Percentiles rank a stretch among this genome's conserved stretches.
Conservation (phyloP, 2,113 vertebrate genomes). For the Natator depressus region DNA sequence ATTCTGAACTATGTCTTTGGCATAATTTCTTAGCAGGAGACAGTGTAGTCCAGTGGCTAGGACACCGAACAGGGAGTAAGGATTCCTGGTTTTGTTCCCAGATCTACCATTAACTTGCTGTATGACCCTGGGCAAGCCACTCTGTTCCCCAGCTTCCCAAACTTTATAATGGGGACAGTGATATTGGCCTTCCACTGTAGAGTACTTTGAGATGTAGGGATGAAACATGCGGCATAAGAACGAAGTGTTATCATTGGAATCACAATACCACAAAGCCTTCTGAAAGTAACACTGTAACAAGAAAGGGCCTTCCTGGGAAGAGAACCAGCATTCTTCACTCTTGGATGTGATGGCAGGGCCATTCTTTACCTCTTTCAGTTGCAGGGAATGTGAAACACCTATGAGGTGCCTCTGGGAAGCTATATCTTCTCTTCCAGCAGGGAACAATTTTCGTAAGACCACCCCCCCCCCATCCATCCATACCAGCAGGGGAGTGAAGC, state of each 20-base stretch:
- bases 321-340: neutral
- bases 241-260: neutral
- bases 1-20: neutral
- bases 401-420: neutral
- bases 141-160: neutral
- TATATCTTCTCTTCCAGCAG: neutral
- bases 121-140: neutral
- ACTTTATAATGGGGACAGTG: neutral
- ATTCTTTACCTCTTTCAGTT: neutral
- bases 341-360: neutral
- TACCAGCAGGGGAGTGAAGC: neutral
- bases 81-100: neutral
- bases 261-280: neutral
- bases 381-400: neutral
- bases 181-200: neutral
- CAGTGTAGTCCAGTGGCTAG: neutral
- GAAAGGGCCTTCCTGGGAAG: neutral
- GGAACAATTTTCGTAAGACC: neutral
- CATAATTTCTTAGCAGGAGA: no score
- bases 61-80: neutral
- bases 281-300: no score
- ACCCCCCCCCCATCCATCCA: neutral
- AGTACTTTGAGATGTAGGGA: neutral
- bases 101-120: neutral
- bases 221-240: neutral